Evolutionary conservation across 2,113 vertebrate species (phyloP).

Genomic region (Saguinus midas): DNA sequence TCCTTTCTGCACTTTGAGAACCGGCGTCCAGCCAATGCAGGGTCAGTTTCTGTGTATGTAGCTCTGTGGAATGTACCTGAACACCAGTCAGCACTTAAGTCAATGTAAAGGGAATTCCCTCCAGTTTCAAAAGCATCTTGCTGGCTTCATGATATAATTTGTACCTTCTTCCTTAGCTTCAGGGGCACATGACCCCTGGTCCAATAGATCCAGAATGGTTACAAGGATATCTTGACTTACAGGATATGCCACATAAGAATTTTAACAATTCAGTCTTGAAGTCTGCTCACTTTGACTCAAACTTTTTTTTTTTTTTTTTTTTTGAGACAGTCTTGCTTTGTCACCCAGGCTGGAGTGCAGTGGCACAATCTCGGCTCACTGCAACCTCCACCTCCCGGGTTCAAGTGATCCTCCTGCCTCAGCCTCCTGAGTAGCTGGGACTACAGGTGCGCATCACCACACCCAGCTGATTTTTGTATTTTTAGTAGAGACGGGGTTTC

Average conservation of each 20-base stretch:
- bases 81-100: slow-evolving; percentile 92
- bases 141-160: slow-evolving; percentile 91
- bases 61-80: slow-evolving; percentile 91
- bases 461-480: no score
- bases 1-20: slow-evolving; percentile 87
- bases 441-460: no score
- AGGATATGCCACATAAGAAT: slow-evolving; percentile 92
- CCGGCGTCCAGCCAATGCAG: slow-evolving; percentile 88
- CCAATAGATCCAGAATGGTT: slow-evolving; percentile 93
- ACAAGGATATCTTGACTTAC: slow-evolving; percentile 91
- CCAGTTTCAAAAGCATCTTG: slow-evolving; percentile 93
- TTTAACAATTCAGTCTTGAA: slow-evolving; percentile 93
- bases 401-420: no score
- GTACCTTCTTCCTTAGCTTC: slow-evolving; percentile 94
- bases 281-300: slow-evolving; percentile 91
- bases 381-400: no score
- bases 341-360: no score
- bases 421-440: no score
- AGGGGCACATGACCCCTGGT: slow-evolving; percentile 90
- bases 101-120: slow-evolving; percentile 91
- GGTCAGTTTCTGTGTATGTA: slow-evolving; percentile 88
- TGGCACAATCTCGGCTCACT: no score
- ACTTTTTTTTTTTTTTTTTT: slow-evolving; percentile 78
- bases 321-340: no score
- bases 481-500: no score